Conservation (phyloP, 2,113 vertebrate genomes). For the Chlamydotis undulata region DNA sequence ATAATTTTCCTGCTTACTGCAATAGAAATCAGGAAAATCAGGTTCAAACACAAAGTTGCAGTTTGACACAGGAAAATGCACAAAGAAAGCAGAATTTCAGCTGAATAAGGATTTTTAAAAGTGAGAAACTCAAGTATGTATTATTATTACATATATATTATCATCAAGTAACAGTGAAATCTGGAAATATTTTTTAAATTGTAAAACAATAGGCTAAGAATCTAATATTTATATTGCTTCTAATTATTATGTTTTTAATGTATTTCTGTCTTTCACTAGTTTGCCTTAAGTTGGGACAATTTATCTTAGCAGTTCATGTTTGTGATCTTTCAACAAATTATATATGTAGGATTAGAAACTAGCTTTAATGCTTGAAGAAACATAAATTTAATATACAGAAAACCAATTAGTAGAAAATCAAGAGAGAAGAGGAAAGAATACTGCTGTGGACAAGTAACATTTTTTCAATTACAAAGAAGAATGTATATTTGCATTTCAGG, state of each 20-base stretch:
- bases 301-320: background rate
- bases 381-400: background rate
- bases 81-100: background rate
- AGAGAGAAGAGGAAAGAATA: background rate
- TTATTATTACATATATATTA: background rate
- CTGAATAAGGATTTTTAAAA: background rate
- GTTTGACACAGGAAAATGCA: background rate
- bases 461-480: background rate
- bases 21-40: background rate
- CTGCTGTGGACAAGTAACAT: background rate
- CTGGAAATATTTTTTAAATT: background rate
- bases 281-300: background rate
- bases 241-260: background rate
- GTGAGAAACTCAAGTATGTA: background rate
- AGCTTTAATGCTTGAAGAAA: background rate
- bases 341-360: background rate
- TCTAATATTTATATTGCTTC: background rate
- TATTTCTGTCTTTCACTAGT: background rate
- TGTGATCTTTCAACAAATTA: background rate
- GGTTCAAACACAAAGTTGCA: background rate
- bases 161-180: background rate
- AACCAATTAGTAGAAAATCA: background rate
- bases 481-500: background rate
- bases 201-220: background rate
- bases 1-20: background rate